Percentiles rank a stretch among this genome's conserved stretches.
These are phyloP conservation scores for Telmatherina bonti DNA, from an alignment of 2,797 vertebrate species.

Conservation along the genomic window DNA sequence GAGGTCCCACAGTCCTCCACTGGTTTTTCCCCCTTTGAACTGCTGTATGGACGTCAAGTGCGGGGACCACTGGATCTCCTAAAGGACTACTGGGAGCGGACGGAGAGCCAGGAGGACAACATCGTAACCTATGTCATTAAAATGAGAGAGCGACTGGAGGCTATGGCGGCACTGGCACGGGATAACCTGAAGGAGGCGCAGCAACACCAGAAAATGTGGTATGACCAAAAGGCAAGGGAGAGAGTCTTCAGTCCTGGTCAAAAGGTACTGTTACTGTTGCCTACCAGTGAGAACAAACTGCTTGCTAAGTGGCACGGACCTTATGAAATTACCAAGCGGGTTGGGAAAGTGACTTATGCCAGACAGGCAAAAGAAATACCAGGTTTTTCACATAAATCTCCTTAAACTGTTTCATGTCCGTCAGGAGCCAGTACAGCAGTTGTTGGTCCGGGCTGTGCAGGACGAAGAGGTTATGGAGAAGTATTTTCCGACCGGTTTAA, in stretches of 20 bases:
- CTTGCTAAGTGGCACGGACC: background rate
- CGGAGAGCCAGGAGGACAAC: background rate
- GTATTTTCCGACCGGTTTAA: background rate
- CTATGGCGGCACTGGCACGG: background rate
- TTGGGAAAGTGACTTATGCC: background rate
- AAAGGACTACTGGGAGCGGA: slow-evolving; percentile 12
- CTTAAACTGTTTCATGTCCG: background rate
- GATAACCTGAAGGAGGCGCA: background rate
- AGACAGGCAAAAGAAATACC: background rate
- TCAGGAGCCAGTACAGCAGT: background rate
- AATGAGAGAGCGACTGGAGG: slow-evolving; percentile 13
- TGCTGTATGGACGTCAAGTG: no score
- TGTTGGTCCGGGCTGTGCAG: background rate
- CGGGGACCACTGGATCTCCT: slow-evolving; percentile 1
- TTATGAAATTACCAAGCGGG: background rate
- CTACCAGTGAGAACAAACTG: slow-evolving; percentile 1
- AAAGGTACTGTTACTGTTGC: slow-evolving; percentile 1
- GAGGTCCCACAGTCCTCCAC: no score
- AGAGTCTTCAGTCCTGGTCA: background rate
- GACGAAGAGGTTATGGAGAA: background rate
- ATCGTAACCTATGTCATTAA: slow-evolving; percentile 2
- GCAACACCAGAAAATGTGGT: slow-evolving; percentile 1
- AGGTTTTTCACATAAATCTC: slow-evolving; percentile 1
- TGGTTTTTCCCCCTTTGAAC: slow-evolving; percentile 10
- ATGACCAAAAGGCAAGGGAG: slow-evolving; percentile 6